A percentile compares a stretch with the other conserved stretches of the same genome.
phyloP scores from a whole-genome alignment of 2,113 vertebrate species.

The rat (Rattus norvegicus) region DNA sequence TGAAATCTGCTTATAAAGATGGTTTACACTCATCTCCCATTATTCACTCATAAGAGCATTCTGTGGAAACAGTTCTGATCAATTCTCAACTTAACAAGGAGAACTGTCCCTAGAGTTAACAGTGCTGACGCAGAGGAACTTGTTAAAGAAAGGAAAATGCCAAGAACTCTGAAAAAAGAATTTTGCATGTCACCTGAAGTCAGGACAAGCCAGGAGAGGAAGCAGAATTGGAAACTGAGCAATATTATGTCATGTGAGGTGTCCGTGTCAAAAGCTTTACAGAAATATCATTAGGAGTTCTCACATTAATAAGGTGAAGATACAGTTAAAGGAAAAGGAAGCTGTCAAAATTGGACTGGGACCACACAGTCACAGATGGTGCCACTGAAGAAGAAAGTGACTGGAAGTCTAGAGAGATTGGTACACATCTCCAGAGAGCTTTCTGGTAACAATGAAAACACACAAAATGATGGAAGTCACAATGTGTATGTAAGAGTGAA shows the following conservation, averaged over 20 bases:
- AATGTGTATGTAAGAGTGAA: background rate
- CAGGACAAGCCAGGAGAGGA: background rate
- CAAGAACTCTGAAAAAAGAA: background rate
- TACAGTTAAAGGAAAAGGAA: background rate
- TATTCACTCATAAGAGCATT: background rate
- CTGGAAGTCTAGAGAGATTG: background rate
- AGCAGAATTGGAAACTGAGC: background rate
- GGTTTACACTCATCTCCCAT: background rate
- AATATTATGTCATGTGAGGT: background rate
- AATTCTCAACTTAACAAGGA: background rate
- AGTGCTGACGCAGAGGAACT: background rate
- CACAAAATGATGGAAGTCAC: background rate
- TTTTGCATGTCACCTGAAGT: background rate
- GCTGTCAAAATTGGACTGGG: background rate
- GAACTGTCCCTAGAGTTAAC: background rate
- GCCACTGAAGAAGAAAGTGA: background rate
- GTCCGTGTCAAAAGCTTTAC: background rate
- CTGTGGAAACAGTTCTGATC: slow-evolving; percentile 6
- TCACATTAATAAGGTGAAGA: slow-evolving; percentile 25
- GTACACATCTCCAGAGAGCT: background rate
- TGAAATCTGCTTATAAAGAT: background rate
- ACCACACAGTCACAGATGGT: background rate
- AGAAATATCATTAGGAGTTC: background rate
- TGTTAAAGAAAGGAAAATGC: slow-evolving; percentile 40
- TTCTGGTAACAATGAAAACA: background rate